Base-by-base conservation (phyloP, 1,140 invertebrate species). In the Pogonognathellus flavescens region DNA sequence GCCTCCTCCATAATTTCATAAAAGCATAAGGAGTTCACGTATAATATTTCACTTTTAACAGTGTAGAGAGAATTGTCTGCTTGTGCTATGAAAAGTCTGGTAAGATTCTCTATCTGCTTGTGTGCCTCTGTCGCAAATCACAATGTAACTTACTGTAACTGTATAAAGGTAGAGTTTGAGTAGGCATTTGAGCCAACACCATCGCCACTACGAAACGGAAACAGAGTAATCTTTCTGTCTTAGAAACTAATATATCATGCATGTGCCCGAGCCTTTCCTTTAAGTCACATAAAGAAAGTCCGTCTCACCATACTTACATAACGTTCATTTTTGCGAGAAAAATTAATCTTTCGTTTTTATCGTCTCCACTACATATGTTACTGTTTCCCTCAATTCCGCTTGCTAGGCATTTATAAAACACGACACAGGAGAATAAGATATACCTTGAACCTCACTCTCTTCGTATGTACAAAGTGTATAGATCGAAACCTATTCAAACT, bases 141-240 rank as follows among this genome's bases (percentile, higher is more conserved):
- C n/a, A 57, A n/a, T 57, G 10, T 41, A 41, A 41, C 31, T 41
- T 41, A 41, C 2, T 41, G 31, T 41, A 57, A 57, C n/a, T 57
- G 53, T 57, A 57, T 13, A 57, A 57, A 10, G 2, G 31, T 16
- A 76, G 31, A 9, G 13, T 76, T 11, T 76, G 31, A 76, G 31
- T 5, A 7, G 25, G 41, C 13, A 49, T 13, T 72, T 50, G 31
- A 49, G 66, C 25, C 25, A 76, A 76, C 70, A 76, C 70, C 22
- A 76, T 50, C 70, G n/a, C 70, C 16, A 76, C n/a, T 50, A 41
- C 81, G 9, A 80, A 72, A 22, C 25, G 84, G 66, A 84, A 80
- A 72, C 53, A 62, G 59, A 72, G 60, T 60, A 52, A 66, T 50
- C 85, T 86, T 86, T 83, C 85, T 83, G 59, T 50, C 59, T 13